These are phyloP conservation scores for Varroa destructor DNA, from an alignment of 1,140 invertebrate genomes.

Conservation along the genomic window DNA sequence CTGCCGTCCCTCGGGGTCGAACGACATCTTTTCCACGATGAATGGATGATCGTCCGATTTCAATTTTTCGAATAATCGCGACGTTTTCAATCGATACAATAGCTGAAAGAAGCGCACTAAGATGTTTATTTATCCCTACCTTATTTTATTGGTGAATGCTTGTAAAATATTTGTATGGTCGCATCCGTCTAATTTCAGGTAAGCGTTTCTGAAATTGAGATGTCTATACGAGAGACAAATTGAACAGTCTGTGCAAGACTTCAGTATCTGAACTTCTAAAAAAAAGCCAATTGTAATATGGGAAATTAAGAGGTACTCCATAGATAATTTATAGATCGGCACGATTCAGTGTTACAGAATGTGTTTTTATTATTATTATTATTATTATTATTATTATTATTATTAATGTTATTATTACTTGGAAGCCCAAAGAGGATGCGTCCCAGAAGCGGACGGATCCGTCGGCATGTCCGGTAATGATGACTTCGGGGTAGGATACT, in stretches of 20 bases:
- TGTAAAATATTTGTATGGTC: no score
- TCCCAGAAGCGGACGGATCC: conserved; percentile 96
- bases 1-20: conserved; percentile 81
- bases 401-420: background rate
- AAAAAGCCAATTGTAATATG: no score
- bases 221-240: no score
- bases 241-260: no score
- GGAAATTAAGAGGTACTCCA: no score
- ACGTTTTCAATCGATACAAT: conserved; percentile 93
- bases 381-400: background rate
- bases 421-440: conserved; percentile 53
- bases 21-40: conserved; percentile 76
- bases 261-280: no score
- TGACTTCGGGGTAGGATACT: conserved; percentile 89
- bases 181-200: no score
- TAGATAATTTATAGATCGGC: no score
- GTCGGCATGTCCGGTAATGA: conserved; percentile 89
- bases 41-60: conserved; percentile 68
- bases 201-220: no score
- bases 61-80: conserved; percentile 76
- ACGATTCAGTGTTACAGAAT: no score
- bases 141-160: background rate
- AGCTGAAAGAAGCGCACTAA: conserved; percentile 64
- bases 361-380: no score
- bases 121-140: conserved; percentile 14